Evolutionary conservation across 2,797 vertebrate species (phyloP).

Genomic region (Cheirogaleus major): DNA sequence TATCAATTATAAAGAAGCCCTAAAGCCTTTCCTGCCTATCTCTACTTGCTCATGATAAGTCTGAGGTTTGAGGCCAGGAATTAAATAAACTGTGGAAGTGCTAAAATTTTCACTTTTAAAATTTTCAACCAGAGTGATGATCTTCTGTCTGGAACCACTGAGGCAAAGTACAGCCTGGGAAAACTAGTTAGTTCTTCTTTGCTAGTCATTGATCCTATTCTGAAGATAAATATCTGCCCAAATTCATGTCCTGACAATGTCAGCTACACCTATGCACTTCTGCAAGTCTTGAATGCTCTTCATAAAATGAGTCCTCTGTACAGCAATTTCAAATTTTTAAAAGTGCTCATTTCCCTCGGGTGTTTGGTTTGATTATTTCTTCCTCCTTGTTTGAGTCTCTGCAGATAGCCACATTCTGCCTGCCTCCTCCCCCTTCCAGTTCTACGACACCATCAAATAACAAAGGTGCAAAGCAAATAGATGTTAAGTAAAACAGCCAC

Average conservation of each 20-base stretch:
- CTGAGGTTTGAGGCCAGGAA: slow-evolving; percentile 5
- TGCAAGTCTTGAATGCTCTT: background rate
- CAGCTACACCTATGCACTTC: background rate
- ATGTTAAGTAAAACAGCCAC: slow-evolving; percentile 74
- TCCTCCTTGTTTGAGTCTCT: slow-evolving; percentile 40
- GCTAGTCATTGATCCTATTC: background rate
- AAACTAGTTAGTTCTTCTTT: background rate
- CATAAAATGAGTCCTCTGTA: background rate
- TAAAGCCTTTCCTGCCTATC: background rate
- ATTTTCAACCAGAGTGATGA: background rate
- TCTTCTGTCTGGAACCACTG: background rate
- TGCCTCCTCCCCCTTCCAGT: slow-evolving; percentile 4
- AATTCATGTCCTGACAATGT: background rate
- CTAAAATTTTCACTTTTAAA: background rate
- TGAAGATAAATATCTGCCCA: background rate
- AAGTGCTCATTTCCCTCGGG: background rate
- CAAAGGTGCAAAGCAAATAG: slow-evolving; percentile 73
- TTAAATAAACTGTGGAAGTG: background rate
- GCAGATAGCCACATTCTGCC: slow-evolving; percentile 53
- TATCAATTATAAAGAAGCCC: slow-evolving; percentile 32
- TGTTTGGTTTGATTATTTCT: background rate
- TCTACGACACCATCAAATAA: slow-evolving; percentile 68
- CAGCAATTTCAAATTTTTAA: background rate
- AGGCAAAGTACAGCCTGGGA: background rate
- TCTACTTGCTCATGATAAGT: background rate